A percentile compares a stretch with the other conserved stretches of the same genome.
Conservation (phyloP, 2,888 invertebrate genomes). For the Andricus quercusramuli region DNA sequence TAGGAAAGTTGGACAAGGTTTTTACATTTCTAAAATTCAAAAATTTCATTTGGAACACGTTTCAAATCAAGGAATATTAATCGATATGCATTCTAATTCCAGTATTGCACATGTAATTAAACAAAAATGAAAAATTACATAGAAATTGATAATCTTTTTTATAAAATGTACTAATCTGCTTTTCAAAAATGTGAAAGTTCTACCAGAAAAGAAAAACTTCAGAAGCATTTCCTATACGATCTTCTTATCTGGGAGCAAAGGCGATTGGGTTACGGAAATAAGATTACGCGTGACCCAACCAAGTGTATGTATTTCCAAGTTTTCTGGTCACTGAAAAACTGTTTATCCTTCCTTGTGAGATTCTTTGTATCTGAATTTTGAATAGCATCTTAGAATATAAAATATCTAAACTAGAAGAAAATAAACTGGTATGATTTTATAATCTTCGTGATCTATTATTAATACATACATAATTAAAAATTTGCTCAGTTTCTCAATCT, state of each 20-base stretch:
- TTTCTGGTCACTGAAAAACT: neutral
- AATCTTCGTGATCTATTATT: too few species aligned
- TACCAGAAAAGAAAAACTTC: neutral
- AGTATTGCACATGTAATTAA: too few species aligned
- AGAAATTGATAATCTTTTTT: too few species aligned
- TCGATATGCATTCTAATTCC: too few species aligned
- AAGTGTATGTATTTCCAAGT: neutral
- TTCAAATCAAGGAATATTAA: too few species aligned
- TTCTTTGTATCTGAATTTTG: neutral
- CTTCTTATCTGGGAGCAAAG: conserved; percentile 15
- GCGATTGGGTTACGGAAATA: conserved; percentile 20
- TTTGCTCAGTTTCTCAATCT: too few species aligned
- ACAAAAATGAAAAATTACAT: too few species aligned
- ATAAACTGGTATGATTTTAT: neutral
- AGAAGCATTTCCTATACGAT: conserved; percentile 6
- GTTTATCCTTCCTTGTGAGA: neutral
- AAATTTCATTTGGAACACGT: too few species aligned
- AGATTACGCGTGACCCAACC: conserved; percentile 3
- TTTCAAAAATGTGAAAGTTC: neutral
- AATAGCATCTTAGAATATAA: neutral
- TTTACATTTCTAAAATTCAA: too few species aligned
- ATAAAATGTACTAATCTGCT: too few species aligned
- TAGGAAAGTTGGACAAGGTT: too few species aligned
- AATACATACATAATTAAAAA: too few species aligned
- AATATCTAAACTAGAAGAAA: neutral